Base-by-base conservation (phyloP, 2,888 invertebrate species). In the Ophioninae sp. region DNA sequence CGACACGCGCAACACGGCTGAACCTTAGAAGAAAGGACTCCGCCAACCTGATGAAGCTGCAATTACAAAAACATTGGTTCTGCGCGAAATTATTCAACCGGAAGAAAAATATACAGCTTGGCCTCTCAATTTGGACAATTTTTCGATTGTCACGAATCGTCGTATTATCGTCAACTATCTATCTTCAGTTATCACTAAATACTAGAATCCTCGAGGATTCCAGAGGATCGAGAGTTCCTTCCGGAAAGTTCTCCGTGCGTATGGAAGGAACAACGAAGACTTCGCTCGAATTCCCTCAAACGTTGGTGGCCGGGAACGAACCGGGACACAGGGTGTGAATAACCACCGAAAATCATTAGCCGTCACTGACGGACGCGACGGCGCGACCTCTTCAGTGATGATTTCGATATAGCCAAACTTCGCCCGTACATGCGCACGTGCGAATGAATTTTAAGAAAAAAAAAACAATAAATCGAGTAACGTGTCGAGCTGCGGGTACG, bases 371-470 rank as follows among this genome's bases (percentile, higher is more conserved):
- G 39, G 23, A 7, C 68, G 62, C 62, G 30, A 30, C 30, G 30
- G 41, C 68, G 73, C 50, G 64, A 17, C 17, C 30, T 81, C 50
- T 74, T 64, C 74, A 67, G 62, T 39, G 50, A 50, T 50, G 7
- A 78, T 78, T 82, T 76, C 61, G 6, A 50, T 62, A 20, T 76
- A 76, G 82, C 82, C 79, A 79, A 76, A 79, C 41, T 72, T n/a
- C 6, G 44, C 50, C 62, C 67, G 59, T 50, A 41, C 41, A 41
- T 81, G 70, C 77, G 50, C 17, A 17, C 50, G 50, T 50, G 50
- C 13, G 13, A 17, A 50, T 50, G 8, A 50, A 50, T 50, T 17
- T 13, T 50, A 2, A 17, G 50, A 50, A 17, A 10, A 50, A 17
- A 17, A 50, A 50, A 6, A 10, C 30, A 3, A 2, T 30, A 3